Conservation (phyloP, 2,797 vertebrate genomes). For the Typhlichthys subterraneus region DNA sequence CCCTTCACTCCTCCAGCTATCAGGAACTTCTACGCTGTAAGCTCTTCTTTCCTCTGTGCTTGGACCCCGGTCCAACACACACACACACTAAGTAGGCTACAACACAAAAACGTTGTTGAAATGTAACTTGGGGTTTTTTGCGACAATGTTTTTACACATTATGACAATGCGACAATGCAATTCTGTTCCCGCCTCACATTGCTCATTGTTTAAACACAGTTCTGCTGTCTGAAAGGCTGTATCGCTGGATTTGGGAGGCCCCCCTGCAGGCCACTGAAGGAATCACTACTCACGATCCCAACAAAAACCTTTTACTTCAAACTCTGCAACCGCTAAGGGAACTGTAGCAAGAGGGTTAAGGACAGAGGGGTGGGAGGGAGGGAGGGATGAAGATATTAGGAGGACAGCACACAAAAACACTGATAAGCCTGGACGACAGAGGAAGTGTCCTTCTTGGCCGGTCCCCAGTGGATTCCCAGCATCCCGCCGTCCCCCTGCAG, state of each 20-base stretch:
- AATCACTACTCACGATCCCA: background rate
- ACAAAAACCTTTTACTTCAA: conserved; percentile 37
- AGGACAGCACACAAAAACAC: conserved; percentile 39
- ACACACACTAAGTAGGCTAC: conserved; percentile 1
- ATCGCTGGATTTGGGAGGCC: conserved; percentile 10
- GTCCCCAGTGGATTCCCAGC: conserved; percentile 66
- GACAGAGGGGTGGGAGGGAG: conserved; percentile 32
- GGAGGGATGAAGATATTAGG: conserved; percentile 54
- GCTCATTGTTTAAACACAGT: conserved; percentile 9
- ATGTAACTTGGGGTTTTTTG: background rate
- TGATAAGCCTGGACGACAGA: conserved; percentile 73
- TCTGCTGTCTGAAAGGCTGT: conserved; percentile 22
- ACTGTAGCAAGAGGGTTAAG: conserved; percentile 33
- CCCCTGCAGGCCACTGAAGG: conserved; percentile 1
- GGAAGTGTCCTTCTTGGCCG: conserved; percentile 73
- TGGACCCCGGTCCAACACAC: conserved; percentile 33
- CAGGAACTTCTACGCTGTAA: conserved; percentile 23
- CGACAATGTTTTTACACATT: background rate
- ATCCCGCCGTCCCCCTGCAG: conserved; percentile 70
- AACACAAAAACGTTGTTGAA: background rate
- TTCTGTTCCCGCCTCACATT: conserved; percentile 12
- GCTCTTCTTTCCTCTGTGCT: conserved; percentile 45
- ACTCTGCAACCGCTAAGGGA: conserved; percentile 43
- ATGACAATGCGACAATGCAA: background rate
- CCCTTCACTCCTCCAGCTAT: conserved; percentile 19